phyloP scores from a whole-genome alignment of 53 echinoderm and acorn worm genomes.

The Apostichopus leukothele region DNA sequence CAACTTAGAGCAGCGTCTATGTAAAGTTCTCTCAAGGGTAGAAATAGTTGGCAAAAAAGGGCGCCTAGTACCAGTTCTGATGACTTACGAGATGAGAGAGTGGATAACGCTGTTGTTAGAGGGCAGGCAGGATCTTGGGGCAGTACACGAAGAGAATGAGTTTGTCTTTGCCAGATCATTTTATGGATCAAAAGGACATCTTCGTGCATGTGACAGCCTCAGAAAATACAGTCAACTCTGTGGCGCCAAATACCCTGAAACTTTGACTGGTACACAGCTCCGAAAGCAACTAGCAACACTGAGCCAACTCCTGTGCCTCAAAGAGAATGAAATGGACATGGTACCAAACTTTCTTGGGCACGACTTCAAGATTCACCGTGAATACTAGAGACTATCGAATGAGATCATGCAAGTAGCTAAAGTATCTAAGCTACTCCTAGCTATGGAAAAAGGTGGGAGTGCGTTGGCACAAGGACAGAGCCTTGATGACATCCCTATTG shows the following conservation, averaged over 20 bases:
- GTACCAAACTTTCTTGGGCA: constrained; percentile 56
- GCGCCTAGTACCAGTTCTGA: constrained; percentile 53
- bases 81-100: constrained; percentile 49
- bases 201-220: constrained; percentile 40
- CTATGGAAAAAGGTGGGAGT: constrained; percentile 56
- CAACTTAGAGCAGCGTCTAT: constrained; percentile 47
- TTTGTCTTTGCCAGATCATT: constrained; percentile 47
- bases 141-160: constrained; percentile 46
- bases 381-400: constrained; percentile 50
- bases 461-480: constrained; percentile 35
- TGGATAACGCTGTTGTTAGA: constrained; percentile 38
- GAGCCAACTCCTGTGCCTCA: constrained; percentile 40
- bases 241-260: constrained; percentile 50
- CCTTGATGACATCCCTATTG: constrained; percentile 44
- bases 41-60: constrained; percentile 64
- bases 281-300: constrained; percentile 50
- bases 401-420: constrained; percentile 53
- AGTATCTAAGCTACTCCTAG: constrained; percentile 51
- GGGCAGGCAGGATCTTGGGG: neutral
- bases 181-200: constrained; percentile 44
- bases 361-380: constrained; percentile 47
- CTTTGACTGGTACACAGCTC: constrained; percentile 39
- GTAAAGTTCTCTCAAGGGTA: constrained; percentile 40
- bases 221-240: constrained; percentile 52
- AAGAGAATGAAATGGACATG: constrained; percentile 58